Base-by-base conservation (phyloP, 2,888 invertebrate genomes). In the Sinhomidia bicolor region DNA sequence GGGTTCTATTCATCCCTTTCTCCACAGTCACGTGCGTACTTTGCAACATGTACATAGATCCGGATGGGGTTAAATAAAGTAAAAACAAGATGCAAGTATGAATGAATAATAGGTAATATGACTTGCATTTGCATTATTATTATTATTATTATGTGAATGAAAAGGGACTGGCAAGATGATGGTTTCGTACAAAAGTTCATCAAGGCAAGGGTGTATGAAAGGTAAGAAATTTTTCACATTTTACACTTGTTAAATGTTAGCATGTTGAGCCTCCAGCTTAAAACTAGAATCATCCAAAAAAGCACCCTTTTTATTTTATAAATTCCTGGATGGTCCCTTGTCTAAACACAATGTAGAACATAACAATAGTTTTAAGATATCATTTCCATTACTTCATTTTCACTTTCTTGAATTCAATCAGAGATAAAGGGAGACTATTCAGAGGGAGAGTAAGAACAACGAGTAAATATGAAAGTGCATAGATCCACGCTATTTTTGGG, bases 31-130 rank as follows among this genome's bases (percentile, higher is more conserved):
- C 47, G 65, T 65, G 71, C 71, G n/a, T 83, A 14, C 68, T 54
- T 68, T 51, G 54, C 23, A 60, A 51, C 36, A 84, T 23, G n/a
- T n/a, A 51, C 26, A 29, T 44, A 62, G 10, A 9, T 32, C 17
- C 12, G 60, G 17, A 54, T 41, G 57, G 54, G 54, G 14, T 79
- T n/a, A n/a, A n/a, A n/a, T n/a, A n/a, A n/a, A n/a, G 47, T 32
- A 51, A 51, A 51, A 65, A 71, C 36, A 68, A 51, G 51, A 32
- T 47, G 10, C 32, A 32, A 29, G 32, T 71, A 32, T 62, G 85
- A 68, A 80, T 80, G 85, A n/a, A n/a, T n/a, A n/a, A n/a, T n/a
- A n/a, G n/a, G n/a, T n/a, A 80, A 85, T 26, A 44, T 65, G 68
- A 54, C 23, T 32, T 26, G 76, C 26, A 78, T 51, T n/a, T n/a